These are phyloP conservation scores for Monodelphis domestica DNA, from an alignment of 2,797 vertebrate genomes.

Conservation along the genomic window DNA sequence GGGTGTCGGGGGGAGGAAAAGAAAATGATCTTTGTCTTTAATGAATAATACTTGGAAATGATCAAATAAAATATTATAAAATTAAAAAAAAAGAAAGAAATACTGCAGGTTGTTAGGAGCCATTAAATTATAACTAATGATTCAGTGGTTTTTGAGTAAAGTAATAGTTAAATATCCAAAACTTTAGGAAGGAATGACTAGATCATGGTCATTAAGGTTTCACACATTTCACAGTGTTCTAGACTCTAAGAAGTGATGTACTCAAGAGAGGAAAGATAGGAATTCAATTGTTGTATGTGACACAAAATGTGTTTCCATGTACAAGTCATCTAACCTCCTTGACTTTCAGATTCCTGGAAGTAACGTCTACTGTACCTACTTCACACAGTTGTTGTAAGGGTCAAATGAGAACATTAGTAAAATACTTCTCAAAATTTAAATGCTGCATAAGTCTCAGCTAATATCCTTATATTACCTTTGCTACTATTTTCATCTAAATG, in stretches of 20 bases:
- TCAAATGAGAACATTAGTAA: neutral
- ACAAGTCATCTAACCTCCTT: neutral
- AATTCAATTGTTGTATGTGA: neutral
- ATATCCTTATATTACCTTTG: neutral
- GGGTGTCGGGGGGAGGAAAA: too few relatives aligned
- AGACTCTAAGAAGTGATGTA: neutral
- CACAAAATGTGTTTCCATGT: neutral
- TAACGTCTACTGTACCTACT: neutral
- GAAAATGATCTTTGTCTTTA: too few relatives aligned
- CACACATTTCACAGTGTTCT: slow-evolving; percentile 30
- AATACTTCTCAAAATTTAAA: neutral
- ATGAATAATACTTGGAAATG: too few relatives aligned
- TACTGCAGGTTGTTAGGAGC: neutral
- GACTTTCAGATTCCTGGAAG: neutral
- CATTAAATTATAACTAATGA: neutral
- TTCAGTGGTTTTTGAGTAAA: slow-evolving; percentile 6
- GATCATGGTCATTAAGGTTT: slow-evolving; percentile 58
- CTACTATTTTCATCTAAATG: neutral
- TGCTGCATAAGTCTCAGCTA: neutral
- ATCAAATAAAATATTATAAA: too few relatives aligned
- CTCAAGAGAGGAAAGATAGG: neutral
- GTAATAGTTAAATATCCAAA: slow-evolving; percentile 40
- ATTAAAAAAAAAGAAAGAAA: too few relatives aligned
- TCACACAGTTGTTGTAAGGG: neutral
- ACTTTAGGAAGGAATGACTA: slow-evolving; percentile 44